Evolutionary conservation across 2,888 invertebrate species (phyloP).

Genomic region (Drosophila mimica): DNA sequence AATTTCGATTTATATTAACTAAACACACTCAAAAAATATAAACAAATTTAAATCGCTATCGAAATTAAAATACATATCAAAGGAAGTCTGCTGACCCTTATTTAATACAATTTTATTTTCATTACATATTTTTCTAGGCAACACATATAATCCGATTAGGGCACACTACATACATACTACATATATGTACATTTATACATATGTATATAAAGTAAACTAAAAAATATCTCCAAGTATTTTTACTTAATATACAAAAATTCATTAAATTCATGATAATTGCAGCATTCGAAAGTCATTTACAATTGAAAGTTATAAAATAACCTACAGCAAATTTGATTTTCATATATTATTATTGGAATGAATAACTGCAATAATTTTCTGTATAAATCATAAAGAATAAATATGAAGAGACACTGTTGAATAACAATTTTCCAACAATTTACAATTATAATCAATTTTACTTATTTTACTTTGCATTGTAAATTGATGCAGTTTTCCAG

Average conservation of each 20-base stretch:
- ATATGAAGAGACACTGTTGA: constrained; percentile 2
- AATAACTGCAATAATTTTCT: background rate
- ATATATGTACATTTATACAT: background rate
- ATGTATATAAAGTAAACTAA: no score
- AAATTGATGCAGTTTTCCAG: constrained; percentile 54
- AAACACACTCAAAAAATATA: background rate
- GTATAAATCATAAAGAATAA: constrained; percentile 4
- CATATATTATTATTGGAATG: background rate
- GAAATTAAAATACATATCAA: background rate
- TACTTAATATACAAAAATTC: background rate
- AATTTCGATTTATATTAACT: background rate
- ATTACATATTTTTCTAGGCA: background rate
- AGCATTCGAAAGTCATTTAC: background rate
- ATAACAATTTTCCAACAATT: constrained; percentile 55
- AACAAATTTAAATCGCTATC: background rate
- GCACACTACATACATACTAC: no score
- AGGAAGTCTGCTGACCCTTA: background rate
- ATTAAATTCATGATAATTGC: background rate
- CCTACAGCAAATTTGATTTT: background rate
- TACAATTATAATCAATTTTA: constrained; percentile 77
- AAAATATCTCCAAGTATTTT: background rate
- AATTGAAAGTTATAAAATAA: background rate
- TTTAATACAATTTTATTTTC: background rate
- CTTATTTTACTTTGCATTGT: constrained; percentile 51
- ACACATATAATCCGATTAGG: background rate